These are phyloP conservation scores for Drosophila parvula DNA, from an alignment of 1,140 invertebrate species.

Conservation along the genomic window DNA sequence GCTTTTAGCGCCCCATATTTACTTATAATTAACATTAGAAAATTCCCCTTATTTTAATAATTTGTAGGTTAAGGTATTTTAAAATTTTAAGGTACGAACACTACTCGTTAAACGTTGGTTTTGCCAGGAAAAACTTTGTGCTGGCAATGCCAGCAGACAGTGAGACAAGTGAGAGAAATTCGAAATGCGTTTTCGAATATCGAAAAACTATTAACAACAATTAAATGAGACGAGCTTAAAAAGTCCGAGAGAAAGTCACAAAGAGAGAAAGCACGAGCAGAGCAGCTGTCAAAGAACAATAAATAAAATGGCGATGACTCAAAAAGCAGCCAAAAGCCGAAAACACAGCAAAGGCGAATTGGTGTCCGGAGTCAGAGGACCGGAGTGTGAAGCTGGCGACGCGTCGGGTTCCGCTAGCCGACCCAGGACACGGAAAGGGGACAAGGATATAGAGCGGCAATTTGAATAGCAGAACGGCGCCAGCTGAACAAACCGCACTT, in stretches of 20 bases:
- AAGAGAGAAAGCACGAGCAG: background rate
- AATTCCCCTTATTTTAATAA: too few species aligned
- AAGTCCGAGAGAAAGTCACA: constrained; percentile 6
- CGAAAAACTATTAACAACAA: constrained; percentile 71
- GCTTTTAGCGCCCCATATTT: too few species aligned
- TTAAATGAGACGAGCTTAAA: constrained; percentile 54
- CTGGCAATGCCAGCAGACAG: constrained; percentile 32
- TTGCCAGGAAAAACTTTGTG: background rate
- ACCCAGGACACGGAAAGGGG: constrained; percentile 26
- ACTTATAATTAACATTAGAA: too few species aligned
- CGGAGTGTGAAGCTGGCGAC: constrained; percentile 66
- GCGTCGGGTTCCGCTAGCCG: constrained; percentile 39
- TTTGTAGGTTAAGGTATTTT: too few species aligned
- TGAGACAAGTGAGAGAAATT: constrained; percentile 3
- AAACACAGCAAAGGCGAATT: constrained; percentile 25
- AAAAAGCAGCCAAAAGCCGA: constrained; percentile 51
- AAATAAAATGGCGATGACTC: constrained; percentile 70
- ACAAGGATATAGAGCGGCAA: constrained; percentile 73
- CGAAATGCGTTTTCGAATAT: constrained; percentile 57
- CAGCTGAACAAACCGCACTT: constrained; percentile 64
- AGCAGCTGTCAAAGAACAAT: constrained; percentile 49
- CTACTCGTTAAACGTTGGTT: background rate
- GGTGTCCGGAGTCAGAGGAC: constrained; percentile 3
- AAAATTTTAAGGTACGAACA: background rate
- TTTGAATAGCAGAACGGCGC: constrained; percentile 75